Evolutionary conservation across 2,797 vertebrate genomes (phyloP).

Genomic region (Todus mexicanus): DNA sequence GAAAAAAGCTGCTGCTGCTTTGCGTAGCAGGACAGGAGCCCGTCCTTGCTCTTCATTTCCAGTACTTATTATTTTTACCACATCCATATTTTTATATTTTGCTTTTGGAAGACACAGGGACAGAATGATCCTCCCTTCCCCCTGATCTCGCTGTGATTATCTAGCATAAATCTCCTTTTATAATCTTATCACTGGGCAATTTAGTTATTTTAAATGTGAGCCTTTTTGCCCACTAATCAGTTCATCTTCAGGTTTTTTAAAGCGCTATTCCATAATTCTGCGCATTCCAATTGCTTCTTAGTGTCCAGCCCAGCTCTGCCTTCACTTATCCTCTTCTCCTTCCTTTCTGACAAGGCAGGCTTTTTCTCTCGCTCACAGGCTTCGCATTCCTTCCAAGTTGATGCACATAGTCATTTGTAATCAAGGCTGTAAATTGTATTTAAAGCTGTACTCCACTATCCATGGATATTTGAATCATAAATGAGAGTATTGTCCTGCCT

Average conservation of each 20-base stretch:
- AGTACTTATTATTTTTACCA: conserved; percentile 51
- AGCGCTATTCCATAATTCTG: neutral
- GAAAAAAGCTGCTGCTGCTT: conserved; percentile 1
- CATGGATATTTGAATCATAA: conserved; percentile 12
- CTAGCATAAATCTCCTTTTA: conserved; percentile 20
- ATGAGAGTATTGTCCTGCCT: conserved; percentile 16
- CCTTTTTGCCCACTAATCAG: conserved; percentile 16
- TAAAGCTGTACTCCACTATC: neutral
- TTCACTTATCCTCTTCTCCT: neutral
- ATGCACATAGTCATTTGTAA: conserved; percentile 11
- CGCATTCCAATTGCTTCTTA: neutral
- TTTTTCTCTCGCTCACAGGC: conserved; percentile 10
- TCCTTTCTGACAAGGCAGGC: neutral
- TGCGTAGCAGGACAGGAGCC: conserved; percentile 15
- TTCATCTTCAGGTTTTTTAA: conserved; percentile 50
- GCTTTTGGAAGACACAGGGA: conserved; percentile 41
- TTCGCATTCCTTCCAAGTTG: conserved; percentile 17
- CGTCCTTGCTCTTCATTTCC: conserved; percentile 32
- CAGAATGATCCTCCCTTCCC: conserved; percentile 21
- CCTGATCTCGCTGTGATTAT: conserved; percentile 27
- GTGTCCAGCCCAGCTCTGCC: neutral
- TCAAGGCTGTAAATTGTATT: conserved; percentile 7
- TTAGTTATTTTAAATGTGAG: neutral
- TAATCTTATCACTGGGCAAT: neutral
- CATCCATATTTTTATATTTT: conserved; percentile 60